These are phyloP conservation scores for Macrophya annulata DNA, from an alignment of 2,888 invertebrate genomes.

Conservation along the genomic window DNA sequence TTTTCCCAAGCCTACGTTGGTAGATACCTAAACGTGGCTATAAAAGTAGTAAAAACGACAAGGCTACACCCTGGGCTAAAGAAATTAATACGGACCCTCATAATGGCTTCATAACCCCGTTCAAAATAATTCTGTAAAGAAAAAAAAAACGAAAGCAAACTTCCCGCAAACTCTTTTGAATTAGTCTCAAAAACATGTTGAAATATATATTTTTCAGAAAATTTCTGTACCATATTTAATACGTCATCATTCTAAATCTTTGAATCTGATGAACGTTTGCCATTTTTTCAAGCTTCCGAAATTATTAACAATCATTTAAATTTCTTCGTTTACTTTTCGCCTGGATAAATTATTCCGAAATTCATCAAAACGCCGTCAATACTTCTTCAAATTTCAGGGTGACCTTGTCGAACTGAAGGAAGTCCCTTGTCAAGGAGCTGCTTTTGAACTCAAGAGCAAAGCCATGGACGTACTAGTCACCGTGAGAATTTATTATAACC, in stretches of 20 bases:
- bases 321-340: slow-evolving; percentile 12
- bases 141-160: not conserved
- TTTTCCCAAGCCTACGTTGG: not conserved
- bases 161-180: not conserved
- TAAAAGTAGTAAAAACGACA: not conserved
- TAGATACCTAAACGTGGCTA: not conserved
- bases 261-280: not conserved
- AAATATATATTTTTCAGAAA: not conserved
- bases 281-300: not conserved
- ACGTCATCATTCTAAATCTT: not conserved
- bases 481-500: slow-evolving; percentile 74
- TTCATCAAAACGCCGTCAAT: not conserved
- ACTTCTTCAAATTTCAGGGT: slow-evolving; percentile 83
- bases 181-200: not conserved
- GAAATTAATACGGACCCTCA: slow-evolving; percentile 2
- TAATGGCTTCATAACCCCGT: not conserved
- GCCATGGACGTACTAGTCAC: slow-evolving; percentile 89
- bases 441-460: slow-evolving; percentile 90
- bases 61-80: not conserved
- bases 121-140: not conserved
- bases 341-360: slow-evolving; percentile 7
- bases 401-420: slow-evolving; percentile 94
- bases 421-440: slow-evolving; percentile 82
- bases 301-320: not conserved
- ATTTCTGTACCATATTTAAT: no score